Evolutionary conservation across 2,888 invertebrate genomes (phyloP).

Genomic region (Cephus nigrinus): DNA sequence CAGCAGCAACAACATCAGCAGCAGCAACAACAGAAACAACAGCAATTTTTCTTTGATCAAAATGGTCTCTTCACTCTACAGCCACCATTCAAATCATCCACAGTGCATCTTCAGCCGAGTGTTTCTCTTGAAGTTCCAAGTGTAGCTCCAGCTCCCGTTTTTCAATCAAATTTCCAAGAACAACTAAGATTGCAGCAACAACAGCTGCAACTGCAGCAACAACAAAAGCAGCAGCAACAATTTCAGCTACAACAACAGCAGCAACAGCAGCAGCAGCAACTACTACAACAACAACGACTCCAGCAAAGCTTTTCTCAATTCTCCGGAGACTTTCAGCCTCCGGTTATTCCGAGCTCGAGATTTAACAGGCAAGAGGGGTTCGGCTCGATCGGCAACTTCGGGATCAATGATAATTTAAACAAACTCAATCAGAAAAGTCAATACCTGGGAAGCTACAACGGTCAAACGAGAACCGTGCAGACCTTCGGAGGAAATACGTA

Average conservation of each 20-base stretch:
- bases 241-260: slow-evolving; percentile 37
- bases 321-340: slow-evolving; percentile 49
- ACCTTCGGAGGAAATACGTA: slow-evolving; percentile 45
- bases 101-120: slow-evolving; percentile 56
- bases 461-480: slow-evolving; percentile 31
- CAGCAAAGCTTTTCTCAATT: slow-evolving; percentile 54
- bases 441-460: slow-evolving; percentile 8
- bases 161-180: slow-evolving; percentile 45
- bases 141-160: slow-evolving; percentile 39
- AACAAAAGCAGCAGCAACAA: slow-evolving; percentile 45
- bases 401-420: slow-evolving; percentile 65
- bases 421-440: slow-evolving; percentile 4
- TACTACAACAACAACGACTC: slow-evolving; percentile 54
- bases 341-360: slow-evolving; percentile 61
- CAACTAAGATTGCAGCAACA: slow-evolving; percentile 40
- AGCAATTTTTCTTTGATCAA: slow-evolving; percentile 42
- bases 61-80: slow-evolving; percentile 44
- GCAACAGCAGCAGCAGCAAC: slow-evolving; percentile 49
- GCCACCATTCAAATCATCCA: slow-evolving; percentile 38
- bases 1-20: slow-evolving; percentile 36
- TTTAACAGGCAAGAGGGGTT: slow-evolving; percentile 64
- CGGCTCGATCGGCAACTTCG: slow-evolving; percentile 72
- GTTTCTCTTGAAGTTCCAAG: slow-evolving; percentile 56
- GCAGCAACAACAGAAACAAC: slow-evolving; percentile 35
- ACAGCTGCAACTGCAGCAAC: slow-evolving; percentile 38